A percentile compares a stretch with the other conserved stretches of the same genome.
Evolutionary conservation across 2,113 vertebrate species (phyloP).

Genomic region (Microtus montanus): DNA sequence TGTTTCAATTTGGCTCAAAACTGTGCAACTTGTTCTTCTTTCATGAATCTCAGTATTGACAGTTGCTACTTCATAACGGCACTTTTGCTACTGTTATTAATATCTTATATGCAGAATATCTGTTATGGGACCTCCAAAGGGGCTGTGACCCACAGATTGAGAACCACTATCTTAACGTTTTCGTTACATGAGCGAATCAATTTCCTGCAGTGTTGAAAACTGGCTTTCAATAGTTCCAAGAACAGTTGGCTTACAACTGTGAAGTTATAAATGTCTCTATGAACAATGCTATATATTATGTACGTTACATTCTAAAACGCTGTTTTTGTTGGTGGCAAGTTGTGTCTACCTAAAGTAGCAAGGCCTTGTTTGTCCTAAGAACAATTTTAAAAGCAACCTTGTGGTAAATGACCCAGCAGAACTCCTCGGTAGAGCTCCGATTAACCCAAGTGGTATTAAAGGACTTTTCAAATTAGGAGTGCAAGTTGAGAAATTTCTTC

Average conservation of each 20-base stretch:
- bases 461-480: constrained; percentile 1
- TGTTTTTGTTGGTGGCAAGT: not conserved
- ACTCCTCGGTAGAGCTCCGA: constrained; percentile 32
- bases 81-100: not conserved
- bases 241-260: not conserved
- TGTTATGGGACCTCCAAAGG: not conserved
- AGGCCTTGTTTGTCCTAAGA: constrained; percentile 4
- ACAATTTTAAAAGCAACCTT: constrained; percentile 40
- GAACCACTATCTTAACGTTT: not conserved
- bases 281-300: not conserved
- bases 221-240: constrained; percentile 6
- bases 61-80: not conserved
- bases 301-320: not conserved
- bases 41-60: not conserved
- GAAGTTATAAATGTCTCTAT: constrained; percentile 21
- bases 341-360: not conserved
- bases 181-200: constrained; percentile 21
- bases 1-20: not conserved
- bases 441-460: constrained; percentile 43
- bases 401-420: constrained; percentile 37
- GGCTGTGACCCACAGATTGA: not conserved
- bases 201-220: not conserved
- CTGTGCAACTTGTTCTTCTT: not conserved
- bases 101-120: not conserved
- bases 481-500: not conserved